Evolutionary conservation across 2,888 invertebrate species (phyloP).

Genomic region (Chesias legatella): DNA sequence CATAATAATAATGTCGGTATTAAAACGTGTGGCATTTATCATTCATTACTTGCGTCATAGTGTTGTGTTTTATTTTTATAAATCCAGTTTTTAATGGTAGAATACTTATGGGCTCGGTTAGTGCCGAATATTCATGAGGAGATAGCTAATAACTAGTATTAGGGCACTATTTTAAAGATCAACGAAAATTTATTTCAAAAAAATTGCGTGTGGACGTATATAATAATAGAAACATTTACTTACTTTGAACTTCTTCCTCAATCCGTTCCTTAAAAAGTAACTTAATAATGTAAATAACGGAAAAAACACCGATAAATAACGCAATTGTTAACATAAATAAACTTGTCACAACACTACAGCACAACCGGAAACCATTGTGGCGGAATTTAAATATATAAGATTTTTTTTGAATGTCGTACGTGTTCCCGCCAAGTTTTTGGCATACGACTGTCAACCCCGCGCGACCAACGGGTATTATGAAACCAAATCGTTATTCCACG

Average conservation of each 20-base stretch:
- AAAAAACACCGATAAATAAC: constrained; percentile 45
- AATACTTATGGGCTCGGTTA: too few species aligned
- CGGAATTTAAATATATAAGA: constrained; percentile 31
- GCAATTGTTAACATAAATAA: constrained; percentile 62
- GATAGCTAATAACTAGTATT: background rate
- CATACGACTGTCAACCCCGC: constrained; percentile 51
- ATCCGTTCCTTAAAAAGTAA: constrained; percentile 31
- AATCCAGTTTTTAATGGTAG: too few species aligned
- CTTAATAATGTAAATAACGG: constrained; percentile 50
- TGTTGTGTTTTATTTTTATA: too few species aligned
- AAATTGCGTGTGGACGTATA: too few species aligned
- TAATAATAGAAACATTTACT: constrained; percentile 31
- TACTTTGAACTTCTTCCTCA: constrained; percentile 36
- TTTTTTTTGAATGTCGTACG: constrained; percentile 35
- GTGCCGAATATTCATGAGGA: too few species aligned
- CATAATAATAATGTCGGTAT: too few species aligned
- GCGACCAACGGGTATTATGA: constrained; percentile 23
- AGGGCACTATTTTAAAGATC: too few species aligned
- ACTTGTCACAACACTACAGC: constrained; percentile 63
- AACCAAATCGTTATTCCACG: constrained; percentile 8
- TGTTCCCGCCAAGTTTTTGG: constrained; percentile 60
- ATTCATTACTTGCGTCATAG: too few species aligned
- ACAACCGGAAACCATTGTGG: constrained; percentile 46
- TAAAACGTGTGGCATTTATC: too few species aligned
- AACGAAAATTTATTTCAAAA: too few species aligned